phyloP scores from a whole-genome alignment of 2,113 vertebrate genomes.

The Rhombomys opimus region DNA sequence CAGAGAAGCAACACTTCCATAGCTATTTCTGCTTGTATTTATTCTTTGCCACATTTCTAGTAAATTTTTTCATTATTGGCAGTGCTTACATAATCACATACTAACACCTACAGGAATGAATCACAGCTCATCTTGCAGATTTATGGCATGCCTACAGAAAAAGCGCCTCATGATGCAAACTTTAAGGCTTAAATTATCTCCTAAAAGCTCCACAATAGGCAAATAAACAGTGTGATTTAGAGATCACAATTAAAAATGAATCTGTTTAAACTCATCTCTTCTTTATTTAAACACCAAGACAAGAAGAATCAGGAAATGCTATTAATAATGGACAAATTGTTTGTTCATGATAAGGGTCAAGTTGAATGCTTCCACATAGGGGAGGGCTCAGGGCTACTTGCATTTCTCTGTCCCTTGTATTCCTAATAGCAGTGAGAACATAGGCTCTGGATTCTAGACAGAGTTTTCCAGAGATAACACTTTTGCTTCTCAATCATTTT shows the following conservation, averaged over 20 bases:
- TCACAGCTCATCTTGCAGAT: conserved; percentile 75
- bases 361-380: not conserved
- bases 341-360: conserved; percentile 60
- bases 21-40: conserved; percentile 57
- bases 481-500: not conserved
- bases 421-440: not conserved
- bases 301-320: conserved; percentile 65
- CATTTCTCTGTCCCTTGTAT: not conserved
- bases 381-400: conserved; percentile 48
- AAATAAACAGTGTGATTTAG: conserved; percentile 40
- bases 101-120: conserved; percentile 73
- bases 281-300: conserved; percentile 74
- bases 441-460: not conserved
- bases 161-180: conserved; percentile 52
- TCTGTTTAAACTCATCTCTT: conserved; percentile 29
- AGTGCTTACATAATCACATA: conserved; percentile 35
- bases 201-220: conserved; percentile 49
- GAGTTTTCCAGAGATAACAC: not conserved
- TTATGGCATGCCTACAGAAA: conserved; percentile 67
- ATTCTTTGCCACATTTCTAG: conserved; percentile 66
- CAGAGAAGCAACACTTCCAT: conserved; percentile 26
- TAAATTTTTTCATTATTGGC: conserved; percentile 66
- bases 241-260: conserved; percentile 77
- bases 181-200: conserved; percentile 69
- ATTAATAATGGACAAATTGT: conserved; percentile 51